Conservation (phyloP, 2,888 invertebrate species). For the Boloria selene region DNA sequence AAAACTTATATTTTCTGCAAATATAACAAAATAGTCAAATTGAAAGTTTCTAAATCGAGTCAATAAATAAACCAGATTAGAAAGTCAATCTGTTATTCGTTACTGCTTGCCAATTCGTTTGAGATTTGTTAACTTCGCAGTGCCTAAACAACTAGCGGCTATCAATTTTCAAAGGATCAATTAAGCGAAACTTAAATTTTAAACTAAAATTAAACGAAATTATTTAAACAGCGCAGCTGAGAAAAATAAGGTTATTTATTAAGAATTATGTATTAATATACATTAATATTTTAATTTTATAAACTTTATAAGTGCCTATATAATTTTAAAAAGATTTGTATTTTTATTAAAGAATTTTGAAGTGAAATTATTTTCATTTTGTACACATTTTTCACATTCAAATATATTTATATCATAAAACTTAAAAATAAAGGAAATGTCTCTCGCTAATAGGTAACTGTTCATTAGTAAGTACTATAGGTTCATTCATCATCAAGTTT, state of each 20-base stretch:
- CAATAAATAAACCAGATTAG: slow-evolving; percentile 20
- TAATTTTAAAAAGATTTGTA: too few relatives aligned
- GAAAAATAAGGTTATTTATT: neutral
- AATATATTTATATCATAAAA: too few relatives aligned
- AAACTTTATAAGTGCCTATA: too few relatives aligned
- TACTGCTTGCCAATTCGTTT: slow-evolving; percentile 23
- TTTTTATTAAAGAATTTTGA: too few relatives aligned
- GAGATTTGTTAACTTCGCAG: slow-evolving; percentile 24
- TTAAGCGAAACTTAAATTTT: slow-evolving; percentile 22
- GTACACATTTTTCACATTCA: too few relatives aligned
- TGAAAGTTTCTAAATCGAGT: neutral
- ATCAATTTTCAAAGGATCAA: slow-evolving; percentile 26
- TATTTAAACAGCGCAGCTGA: neutral
- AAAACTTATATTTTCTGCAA: neutral
- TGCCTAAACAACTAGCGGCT: slow-evolving; percentile 17
- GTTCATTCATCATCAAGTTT: too few relatives aligned
- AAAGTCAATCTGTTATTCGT: slow-evolving; percentile 24
- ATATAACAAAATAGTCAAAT: neutral
- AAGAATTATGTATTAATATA: too few relatives aligned
- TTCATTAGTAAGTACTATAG: too few relatives aligned
- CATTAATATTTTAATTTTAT: too few relatives aligned
- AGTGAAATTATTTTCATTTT: too few relatives aligned
- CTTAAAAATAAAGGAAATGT: too few relatives aligned
- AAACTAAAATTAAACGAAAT: slow-evolving; percentile 13
- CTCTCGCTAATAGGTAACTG: too few relatives aligned